phyloP scores from a whole-genome alignment of 2,113 vertebrate species.

The Tinamus guttatus region DNA sequence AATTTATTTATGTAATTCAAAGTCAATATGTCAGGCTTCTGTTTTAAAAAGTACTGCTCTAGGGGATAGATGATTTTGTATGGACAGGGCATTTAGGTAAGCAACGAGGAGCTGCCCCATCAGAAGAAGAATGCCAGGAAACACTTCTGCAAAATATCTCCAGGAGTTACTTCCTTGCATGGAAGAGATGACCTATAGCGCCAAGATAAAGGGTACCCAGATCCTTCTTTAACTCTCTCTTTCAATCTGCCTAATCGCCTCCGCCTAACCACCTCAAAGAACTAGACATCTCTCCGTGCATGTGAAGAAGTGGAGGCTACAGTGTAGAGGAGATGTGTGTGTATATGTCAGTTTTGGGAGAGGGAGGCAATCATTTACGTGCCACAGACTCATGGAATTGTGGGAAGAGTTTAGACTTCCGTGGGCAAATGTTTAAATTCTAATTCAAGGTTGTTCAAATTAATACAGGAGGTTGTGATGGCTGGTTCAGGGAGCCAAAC shows the following conservation, averaged over 20 bases:
- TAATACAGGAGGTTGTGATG: background rate
- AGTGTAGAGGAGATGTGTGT: background rate
- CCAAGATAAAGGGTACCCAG: background rate
- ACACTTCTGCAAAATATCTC: background rate
- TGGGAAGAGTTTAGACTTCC: background rate
- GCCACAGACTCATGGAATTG: rapidly evolving
- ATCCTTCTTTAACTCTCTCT: background rate
- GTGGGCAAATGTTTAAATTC: rapidly evolving
- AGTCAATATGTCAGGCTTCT: background rate
- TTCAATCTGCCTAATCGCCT: constrained; percentile 1
- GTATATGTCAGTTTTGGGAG: background rate
- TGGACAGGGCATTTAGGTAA: background rate
- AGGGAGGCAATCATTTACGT: background rate
- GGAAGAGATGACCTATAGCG: background rate
- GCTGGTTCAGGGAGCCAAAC: background rate
- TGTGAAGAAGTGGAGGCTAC: background rate
- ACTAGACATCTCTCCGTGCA: background rate
- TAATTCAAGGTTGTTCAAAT: background rate
- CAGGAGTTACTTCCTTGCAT: background rate
- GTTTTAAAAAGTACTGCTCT: background rate
- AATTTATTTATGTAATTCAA: background rate
- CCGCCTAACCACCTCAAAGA: background rate
- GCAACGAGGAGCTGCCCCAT: rapidly evolving
- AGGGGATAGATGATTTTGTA: background rate
- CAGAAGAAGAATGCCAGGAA: background rate